Conservation (phyloP, 2,113 vertebrate genomes). For the Lepus europaeus region DNA sequence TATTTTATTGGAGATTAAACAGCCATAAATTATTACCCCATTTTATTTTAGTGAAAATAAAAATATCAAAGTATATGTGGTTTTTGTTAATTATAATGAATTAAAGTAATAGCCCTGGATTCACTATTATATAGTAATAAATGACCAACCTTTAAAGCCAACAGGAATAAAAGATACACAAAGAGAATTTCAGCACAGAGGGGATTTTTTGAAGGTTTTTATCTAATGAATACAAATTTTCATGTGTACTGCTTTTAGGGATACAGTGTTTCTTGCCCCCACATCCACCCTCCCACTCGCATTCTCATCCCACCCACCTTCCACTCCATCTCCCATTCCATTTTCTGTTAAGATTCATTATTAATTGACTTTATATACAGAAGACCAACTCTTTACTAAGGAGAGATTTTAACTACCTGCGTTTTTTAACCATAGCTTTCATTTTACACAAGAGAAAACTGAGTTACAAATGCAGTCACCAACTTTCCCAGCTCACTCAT, state of each 20-base stretch:
- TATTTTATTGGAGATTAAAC: conserved; percentile 55
- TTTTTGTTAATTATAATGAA: conserved; percentile 77
- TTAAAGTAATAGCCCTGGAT: conserved; percentile 74
- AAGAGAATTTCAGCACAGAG: not conserved
- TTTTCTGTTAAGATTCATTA: too few relatives aligned
- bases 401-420: too few relatives aligned
- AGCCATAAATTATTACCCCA: conserved; percentile 67
- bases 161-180: not conserved
- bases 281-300: too few relatives aligned
- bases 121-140: conserved; percentile 67
- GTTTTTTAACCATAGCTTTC: not conserved
- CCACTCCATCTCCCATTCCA: too few relatives aligned
- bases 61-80: conserved; percentile 71
- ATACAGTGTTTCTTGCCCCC: too few relatives aligned
- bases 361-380: too few relatives aligned
- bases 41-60: conserved; percentile 68
- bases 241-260: too few relatives aligned
- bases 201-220: too few relatives aligned
- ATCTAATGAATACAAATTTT: too few relatives aligned
- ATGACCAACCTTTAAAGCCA: conserved; percentile 37
- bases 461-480: not conserved
- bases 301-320: too few relatives aligned
- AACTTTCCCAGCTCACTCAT: not conserved
- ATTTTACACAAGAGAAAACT: not conserved
- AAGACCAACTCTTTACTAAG: too few relatives aligned